Percentiles rank a stretch among this genome's conserved stretches.
Conservation (phyloP, 2,888 invertebrate genomes). For the Hydroisotoma schaefferi region DNA sequence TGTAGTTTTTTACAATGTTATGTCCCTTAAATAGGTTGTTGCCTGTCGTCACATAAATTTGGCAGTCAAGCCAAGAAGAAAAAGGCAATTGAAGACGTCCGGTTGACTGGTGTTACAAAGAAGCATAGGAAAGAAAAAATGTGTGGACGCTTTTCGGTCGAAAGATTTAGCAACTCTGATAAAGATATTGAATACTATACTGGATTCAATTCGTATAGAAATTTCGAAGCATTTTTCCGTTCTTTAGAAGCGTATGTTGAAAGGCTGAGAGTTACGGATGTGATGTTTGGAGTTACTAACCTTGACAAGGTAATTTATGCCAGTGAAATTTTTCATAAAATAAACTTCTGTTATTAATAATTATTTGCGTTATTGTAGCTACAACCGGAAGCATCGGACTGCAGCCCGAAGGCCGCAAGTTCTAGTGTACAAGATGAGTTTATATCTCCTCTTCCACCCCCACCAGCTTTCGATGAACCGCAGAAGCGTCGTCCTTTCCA, state of each 20-base stretch:
- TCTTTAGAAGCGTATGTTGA: conserved; percentile 43
- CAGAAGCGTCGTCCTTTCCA: conserved; percentile 35
- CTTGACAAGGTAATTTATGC: conserved; percentile 25
- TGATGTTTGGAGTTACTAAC: conserved; percentile 41
- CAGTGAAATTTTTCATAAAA: neutral
- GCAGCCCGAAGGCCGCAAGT: neutral
- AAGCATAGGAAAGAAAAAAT: conserved; percentile 42
- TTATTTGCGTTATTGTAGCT: neutral
- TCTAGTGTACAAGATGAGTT: conserved; percentile 9
- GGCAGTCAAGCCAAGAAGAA: neutral
- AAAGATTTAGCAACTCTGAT: conserved; percentile 41
- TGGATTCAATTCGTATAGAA: conserved; percentile 40
- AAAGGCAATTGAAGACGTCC: conserved; percentile 14
- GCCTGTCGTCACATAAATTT: too few species aligned
- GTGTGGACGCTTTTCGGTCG: conserved; percentile 42
- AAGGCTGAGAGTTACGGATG: conserved; percentile 43
- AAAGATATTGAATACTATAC: conserved; percentile 49
- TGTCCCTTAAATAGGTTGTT: too few species aligned
- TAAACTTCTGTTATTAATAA: neutral
- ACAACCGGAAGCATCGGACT: neutral
- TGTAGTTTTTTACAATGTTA: too few species aligned
- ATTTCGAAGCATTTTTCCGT: conserved; percentile 45
- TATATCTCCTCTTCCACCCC: conserved; percentile 7
- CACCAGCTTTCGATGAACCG: conserved; percentile 25
- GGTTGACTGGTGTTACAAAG: conserved; percentile 35